Evolutionary conservation across 2,888 invertebrate genomes (phyloP), one percentile per base, ranked within the genome.

Genomic region (Spisula solida): DNA sequence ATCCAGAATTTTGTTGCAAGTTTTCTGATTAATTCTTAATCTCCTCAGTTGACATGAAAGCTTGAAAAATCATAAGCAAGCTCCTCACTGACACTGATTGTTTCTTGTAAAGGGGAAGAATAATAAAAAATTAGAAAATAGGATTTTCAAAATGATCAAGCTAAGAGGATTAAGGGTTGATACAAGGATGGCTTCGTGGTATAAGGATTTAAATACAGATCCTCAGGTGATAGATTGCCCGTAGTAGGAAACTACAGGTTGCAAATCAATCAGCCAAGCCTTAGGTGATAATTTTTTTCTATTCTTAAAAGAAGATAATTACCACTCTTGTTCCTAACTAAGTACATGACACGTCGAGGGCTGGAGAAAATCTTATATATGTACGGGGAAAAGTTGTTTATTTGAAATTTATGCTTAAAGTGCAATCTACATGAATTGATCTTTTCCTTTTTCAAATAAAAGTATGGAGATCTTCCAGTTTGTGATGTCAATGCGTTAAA

Each of bases 21-120:
- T 82, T 79, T 87, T 79, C 79, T 90, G 88, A 90, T 90, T 88
- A 90, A 70, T 91, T 88, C 86, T 86, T 87, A 88, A 91, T 91
- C 91, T 89, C 91, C 89, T 91, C 91, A 91, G 87, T 85, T 87
- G 82, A 87, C 91, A 91, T 89, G 91, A 91, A 87, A 86, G 91
- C 91, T 91, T 91, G 91, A 91, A 87, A 88, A 88, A 88, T 87
- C 88, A 90, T 85, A 85, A 84, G 86, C 66, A 88, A 88, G 84
- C 90, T 87, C 87, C 90, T 87, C 34, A n/a, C 55, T 85, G 82
- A 90, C 56, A 60, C 88, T 82, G 88, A 90, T 83, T 66, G 87
- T 87, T 80, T 82, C 79, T 87, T 79, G 87, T 56, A 83, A 82
- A 83, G 79, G 60, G 78, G 81, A 85, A 81, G 66, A 85, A 82